Percentiles rank a stretch among this genome's conserved stretches.
phyloP scores from a whole-genome alignment of 2,113 vertebrate genomes.

The Aspidoscelis tigris region DNA sequence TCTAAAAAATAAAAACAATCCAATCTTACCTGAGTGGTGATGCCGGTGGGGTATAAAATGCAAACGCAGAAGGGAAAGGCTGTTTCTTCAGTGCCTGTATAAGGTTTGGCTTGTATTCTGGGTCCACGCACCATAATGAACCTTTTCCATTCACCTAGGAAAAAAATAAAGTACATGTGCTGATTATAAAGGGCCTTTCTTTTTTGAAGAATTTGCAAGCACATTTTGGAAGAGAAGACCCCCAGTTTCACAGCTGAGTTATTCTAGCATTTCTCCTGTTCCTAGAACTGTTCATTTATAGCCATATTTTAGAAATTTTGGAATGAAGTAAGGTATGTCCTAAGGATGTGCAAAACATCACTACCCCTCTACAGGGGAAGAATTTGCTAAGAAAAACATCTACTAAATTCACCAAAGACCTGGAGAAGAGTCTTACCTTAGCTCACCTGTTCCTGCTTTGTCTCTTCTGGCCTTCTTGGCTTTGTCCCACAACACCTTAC shows the following conservation, averaged over 20 bases:
- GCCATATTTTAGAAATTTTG: too few relatives aligned
- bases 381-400: too few relatives aligned
- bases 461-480: too few relatives aligned
- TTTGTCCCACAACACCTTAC: too few relatives aligned
- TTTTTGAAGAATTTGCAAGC: not conserved
- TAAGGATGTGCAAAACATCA: too few relatives aligned
- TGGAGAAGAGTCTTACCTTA: too few relatives aligned
- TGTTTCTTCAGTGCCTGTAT: conserved; percentile 98
- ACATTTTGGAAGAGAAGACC: not conserved
- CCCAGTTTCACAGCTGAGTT: not conserved
- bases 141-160: conserved; percentile 96
- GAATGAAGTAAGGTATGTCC: too few relatives aligned
- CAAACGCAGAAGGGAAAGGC: conserved; percentile 90
- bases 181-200: conserved; percentile 43
- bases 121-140: conserved; percentile 97
- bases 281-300: too few relatives aligned
- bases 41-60: conserved; percentile 90
- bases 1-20: too few relatives aligned
- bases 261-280: not conserved
- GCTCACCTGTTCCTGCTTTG: too few relatives aligned
- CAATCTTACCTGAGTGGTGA: conserved; percentile 89
- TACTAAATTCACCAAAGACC: too few relatives aligned
- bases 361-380: too few relatives aligned
- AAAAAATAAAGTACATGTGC: conserved; percentile 38
- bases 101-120: conserved; percentile 95